Evolutionary conservation across 37 sponge, comb jelly and placozoan genomes (phyloP).

Genomic region (Bolinopsis microptera): DNA sequence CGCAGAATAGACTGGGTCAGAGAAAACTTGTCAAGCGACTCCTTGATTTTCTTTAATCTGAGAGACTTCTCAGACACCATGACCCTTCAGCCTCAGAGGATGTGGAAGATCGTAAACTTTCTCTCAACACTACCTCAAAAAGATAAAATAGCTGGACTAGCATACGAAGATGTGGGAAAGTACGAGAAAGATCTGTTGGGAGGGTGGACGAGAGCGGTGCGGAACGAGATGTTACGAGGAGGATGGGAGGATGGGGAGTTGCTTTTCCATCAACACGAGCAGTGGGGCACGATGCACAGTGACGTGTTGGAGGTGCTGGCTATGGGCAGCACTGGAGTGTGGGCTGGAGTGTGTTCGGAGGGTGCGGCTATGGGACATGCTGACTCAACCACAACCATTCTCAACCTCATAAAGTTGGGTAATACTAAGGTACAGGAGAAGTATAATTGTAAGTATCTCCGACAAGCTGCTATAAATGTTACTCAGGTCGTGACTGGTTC

Average conservation of each 20-base stretch:
- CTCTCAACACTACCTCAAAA: conserved; percentile 12
- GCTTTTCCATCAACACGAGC: conserved; percentile 69
- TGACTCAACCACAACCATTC: conserved; percentile 63
- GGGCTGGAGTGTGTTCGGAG: conserved; percentile 69
- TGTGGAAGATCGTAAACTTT: conserved; percentile 59
- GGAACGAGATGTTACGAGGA: conserved; percentile 20
- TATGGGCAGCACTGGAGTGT: conserved; percentile 68
- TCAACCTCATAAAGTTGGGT: conserved; percentile 69
- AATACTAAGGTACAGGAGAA: conserved; percentile 59
- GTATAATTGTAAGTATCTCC: conserved; percentile 63
- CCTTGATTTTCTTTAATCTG: conserved; percentile 65
- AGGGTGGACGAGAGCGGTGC: conserved; percentile 49
- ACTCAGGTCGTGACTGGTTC: conserved; percentile 62
- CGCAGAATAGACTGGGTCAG: conserved; percentile 18
- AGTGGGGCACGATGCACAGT: conserved; percentile 59
- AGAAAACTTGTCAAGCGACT: background rate
- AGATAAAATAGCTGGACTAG: conserved; percentile 62
- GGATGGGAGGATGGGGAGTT: conserved; percentile 68
- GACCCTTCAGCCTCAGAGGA: conserved; percentile 8
- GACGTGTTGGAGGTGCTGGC: conserved; percentile 59
- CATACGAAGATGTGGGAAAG: conserved; percentile 65
- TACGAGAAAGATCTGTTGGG: conserved; percentile 56
- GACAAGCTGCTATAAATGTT: conserved; percentile 67
- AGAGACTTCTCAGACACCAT: conserved; percentile 67
- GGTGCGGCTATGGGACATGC: conserved; percentile 72